These are phyloP conservation scores for Aurelia sp. DNA, from an alignment of 30 jellyfish, hydroid and myxozoan species.

Conservation along the genomic window DNA sequence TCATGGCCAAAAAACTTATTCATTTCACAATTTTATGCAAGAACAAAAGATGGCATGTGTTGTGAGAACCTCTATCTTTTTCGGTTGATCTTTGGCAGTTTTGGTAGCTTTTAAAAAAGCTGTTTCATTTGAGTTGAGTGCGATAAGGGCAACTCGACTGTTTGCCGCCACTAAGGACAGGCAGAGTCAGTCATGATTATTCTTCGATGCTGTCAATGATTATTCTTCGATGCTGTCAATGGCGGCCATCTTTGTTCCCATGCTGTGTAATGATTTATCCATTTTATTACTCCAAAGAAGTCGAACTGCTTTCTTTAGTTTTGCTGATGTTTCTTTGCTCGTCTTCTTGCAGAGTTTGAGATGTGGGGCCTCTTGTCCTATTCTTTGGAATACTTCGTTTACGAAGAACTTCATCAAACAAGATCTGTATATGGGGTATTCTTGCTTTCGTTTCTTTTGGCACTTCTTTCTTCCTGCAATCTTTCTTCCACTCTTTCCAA, in stretches of 20 bases:
- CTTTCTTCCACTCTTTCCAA: conserved; percentile 56
- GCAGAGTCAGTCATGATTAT: not conserved
- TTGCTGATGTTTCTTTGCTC: conserved; percentile 68
- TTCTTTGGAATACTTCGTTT: conserved; percentile 76
- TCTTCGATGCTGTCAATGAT: too few relatives aligned
- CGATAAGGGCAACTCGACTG: too few relatives aligned
- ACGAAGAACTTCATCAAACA: conserved; percentile 78
- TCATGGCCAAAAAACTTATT: too few relatives aligned
- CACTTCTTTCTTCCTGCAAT: conserved; percentile 28
- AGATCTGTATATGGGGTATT: conserved; percentile 64
- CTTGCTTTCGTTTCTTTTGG: conserved; percentile 47
- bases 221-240: conserved; percentile 58
- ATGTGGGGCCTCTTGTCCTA: conserved; percentile 87
- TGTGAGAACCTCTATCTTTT: too few relatives aligned
- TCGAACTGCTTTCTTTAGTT: conserved; percentile 84
- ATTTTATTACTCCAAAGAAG: conserved; percentile 81
- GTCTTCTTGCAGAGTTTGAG: conserved; percentile 75
- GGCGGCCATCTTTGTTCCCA: conserved; percentile 89
- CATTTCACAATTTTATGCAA: too few relatives aligned
- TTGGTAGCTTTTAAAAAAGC: too few relatives aligned
- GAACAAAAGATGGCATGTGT: too few relatives aligned
- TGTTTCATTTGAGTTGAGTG: too few relatives aligned
- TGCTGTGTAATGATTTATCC: conserved; percentile 87
- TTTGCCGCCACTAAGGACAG: too few relatives aligned
- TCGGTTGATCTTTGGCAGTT: too few relatives aligned